Percentiles rank a stretch among this genome's conserved stretches.
Conservation (phyloP, 2,797 vertebrate genomes). For the Limosa lapponica region DNA sequence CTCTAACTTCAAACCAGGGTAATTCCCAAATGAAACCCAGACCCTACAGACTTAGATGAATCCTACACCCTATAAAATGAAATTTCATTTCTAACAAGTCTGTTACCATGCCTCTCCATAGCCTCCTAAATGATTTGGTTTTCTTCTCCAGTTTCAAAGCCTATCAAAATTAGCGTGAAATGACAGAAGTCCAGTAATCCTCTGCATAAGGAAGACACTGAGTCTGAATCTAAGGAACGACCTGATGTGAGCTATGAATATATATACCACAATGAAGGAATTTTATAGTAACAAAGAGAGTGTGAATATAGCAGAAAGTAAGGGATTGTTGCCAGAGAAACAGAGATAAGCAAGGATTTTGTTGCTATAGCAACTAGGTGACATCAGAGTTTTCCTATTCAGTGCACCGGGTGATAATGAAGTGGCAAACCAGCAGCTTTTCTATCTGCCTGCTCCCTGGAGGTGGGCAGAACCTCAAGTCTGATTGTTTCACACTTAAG, state of each 20-base stretch:
- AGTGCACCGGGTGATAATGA: conserved; percentile 48
- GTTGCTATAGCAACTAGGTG: conserved; percentile 78
- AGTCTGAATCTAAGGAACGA: not conserved
- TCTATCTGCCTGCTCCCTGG: not conserved
- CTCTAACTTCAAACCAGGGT: not conserved
- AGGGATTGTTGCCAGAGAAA: conserved; percentile 77
- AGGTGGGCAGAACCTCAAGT: not conserved
- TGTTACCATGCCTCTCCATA: not conserved
- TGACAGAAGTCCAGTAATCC: not conserved
- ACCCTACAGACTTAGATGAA: not conserved
- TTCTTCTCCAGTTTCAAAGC: conserved; percentile 9
- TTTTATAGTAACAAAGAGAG: conserved; percentile 65
- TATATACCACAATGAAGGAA: conserved; percentile 47
- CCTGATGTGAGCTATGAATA: conserved; percentile 21
- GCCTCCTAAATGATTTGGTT: not conserved
- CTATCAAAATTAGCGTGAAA: conserved; percentile 18
- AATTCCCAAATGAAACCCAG: not conserved
- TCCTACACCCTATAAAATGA: not conserved
- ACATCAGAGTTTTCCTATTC: conserved; percentile 45
- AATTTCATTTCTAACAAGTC: not conserved
- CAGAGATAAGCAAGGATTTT: conserved; percentile 60
- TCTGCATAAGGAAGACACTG: not conserved
- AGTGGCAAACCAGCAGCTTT: conserved; percentile 31
- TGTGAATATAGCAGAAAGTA: conserved; percentile 57
- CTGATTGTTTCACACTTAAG: conserved; percentile 29